A percentile compares a stretch with the other conserved stretches of the same genome.
Evolutionary conservation across 2,113 vertebrate species (phyloP).

Genomic region (Capra hircus): DNA sequence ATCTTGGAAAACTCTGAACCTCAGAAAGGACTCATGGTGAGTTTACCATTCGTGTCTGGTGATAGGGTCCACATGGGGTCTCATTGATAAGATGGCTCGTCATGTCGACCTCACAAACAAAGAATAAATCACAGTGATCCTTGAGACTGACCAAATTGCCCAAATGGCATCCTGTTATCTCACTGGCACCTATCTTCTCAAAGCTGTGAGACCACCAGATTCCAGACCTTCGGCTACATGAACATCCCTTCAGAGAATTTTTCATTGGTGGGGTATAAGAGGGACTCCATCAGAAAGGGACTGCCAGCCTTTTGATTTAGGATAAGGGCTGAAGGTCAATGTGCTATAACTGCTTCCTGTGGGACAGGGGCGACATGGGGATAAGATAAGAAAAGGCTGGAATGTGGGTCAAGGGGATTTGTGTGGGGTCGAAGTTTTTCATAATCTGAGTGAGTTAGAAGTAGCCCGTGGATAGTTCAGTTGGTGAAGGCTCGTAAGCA

Average conservation of each 20-base stretch:
- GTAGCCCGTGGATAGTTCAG: neutral
- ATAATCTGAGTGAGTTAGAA: neutral
- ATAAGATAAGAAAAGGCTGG: neutral
- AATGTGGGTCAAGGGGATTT: neutral
- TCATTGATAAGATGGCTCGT: neutral
- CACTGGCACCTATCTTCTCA: neutral
- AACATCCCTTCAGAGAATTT: neutral
- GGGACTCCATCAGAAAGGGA: neutral
- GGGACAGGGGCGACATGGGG: neutral
- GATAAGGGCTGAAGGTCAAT: neutral
- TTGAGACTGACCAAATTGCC: neutral
- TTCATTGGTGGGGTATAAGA: neutral
- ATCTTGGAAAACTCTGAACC: neutral
- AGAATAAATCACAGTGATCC: neutral
- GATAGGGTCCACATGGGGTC: neutral
- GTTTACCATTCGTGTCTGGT: neutral
- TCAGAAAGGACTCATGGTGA: neutral
- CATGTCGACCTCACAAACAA: neutral
- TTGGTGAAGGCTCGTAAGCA: neutral
- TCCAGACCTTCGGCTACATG: neutral
- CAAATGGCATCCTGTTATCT: neutral
- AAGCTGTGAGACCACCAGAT: neutral
- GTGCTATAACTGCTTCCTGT: neutral
- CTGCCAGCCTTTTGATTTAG: neutral
- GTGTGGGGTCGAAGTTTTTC: neutral